Evolutionary conservation across 2,113 vertebrate species (phyloP), one percentile per base, ranked within the genome.

Genomic region (Eurystomus gularis): DNA sequence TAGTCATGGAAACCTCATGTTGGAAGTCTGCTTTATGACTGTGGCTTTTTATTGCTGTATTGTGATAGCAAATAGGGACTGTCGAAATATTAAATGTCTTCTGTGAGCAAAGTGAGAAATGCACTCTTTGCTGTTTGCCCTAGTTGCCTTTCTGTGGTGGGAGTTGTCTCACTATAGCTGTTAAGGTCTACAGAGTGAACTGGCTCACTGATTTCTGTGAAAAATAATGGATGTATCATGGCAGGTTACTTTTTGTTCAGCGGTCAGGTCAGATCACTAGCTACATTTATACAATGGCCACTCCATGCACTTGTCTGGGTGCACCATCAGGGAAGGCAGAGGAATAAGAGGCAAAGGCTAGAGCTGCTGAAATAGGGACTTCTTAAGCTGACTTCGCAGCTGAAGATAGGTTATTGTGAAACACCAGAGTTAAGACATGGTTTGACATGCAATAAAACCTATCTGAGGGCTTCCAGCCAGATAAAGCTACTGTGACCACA

Each of bases 1-100:
- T 4, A 49, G 33, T 10, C 0, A 0, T 3, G 1, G n/a, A 80
- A 82, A 71, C 20, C 29, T 52, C 18, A 8, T 44, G 15, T 25
- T 86, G 35, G 24, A 55, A 4, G 1, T n/a, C 48, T 64, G 24
- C 2, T 1, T 40, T 58, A 21, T 46, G 29, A n/a, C 25, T 7
- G 0, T 62, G 54, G 9, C 23, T 83, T 48, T 10, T 91, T 57
- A n/a, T 9, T 69, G 16, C 11, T 65, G 17, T 21, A 0, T 13
- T 35, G 37, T 40, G 23, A 25, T 60, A 71, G 19, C 20, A 66
- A 54, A n/a, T 24, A 61, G 33, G 26, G 25, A 54, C 40, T 80
- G 46, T 39, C 60, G 24, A 17, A 57, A 24, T 9, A 24, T n/a
- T 39, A 46, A 61, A 35, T 2, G 7, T 33, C 28, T 48, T 65